Conservation (phyloP, 1,140 invertebrate genomes). For the Penaeus vannamei region DNA sequence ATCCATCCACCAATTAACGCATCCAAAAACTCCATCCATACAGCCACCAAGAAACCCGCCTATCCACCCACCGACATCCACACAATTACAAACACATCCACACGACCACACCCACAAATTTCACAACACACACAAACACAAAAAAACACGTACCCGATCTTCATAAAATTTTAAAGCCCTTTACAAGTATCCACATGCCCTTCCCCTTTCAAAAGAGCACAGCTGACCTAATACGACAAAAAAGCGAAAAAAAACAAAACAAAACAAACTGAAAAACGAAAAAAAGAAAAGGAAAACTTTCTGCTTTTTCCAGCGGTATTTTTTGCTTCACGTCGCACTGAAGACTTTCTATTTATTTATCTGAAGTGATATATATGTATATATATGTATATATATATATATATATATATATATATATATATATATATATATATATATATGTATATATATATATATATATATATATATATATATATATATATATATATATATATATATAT, state of each 20-base stretch:
- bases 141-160: too few species aligned
- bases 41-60: not conserved
- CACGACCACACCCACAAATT: too few species aligned
- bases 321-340: not conserved
- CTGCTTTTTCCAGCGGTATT: not conserved
- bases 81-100: not conserved
- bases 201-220: too few species aligned
- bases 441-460: not conserved
- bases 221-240: too few species aligned
- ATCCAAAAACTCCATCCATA: not conserved
- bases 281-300: not conserved
- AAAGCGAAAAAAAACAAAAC: too few species aligned
- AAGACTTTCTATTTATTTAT: not conserved
- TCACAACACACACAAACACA: too few species aligned
- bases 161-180: too few species aligned
- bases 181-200: too few species aligned
- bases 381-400: not conserved
- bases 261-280: not conserved
- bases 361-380: not conserved
- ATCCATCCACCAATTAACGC: not conserved
- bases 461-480: not conserved
- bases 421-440: not conserved
- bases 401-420: not conserved
- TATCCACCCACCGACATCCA: not conserved
- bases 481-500: slow-evolving; percentile 2